These are phyloP conservation scores for Antheraea assamensis DNA, from an alignment of 2,888 invertebrate species.

Conservation along the genomic window DNA sequence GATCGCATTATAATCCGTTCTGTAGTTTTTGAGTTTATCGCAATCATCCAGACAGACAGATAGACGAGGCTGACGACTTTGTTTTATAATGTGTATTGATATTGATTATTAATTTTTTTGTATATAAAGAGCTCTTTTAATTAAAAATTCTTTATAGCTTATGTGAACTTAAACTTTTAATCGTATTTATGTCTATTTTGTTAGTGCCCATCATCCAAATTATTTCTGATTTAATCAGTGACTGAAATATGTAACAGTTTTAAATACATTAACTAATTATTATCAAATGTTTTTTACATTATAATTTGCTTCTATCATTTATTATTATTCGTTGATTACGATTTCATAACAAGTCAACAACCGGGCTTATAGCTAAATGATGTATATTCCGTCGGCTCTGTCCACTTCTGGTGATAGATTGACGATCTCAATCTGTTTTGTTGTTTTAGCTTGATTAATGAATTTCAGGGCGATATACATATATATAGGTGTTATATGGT, in stretches of 20 bases:
- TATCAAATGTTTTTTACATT: not conserved
- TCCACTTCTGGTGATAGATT: slow-evolving; percentile 20
- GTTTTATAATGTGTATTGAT: too few species aligned
- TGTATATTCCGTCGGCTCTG: slow-evolving; percentile 17
- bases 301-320: not conserved
- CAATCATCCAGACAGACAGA: too few species aligned
- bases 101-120: too few species aligned
- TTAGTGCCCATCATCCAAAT: not conserved
- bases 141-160: too few species aligned
- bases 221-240: not conserved
- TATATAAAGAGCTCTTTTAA: too few species aligned
- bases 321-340: slow-evolving; percentile 9
- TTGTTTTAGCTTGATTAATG: slow-evolving; percentile 23
- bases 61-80: too few species aligned
- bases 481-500: not conserved
- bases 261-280: not conserved
- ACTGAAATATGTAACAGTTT: not conserved
- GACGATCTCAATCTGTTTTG: slow-evolving; percentile 21
- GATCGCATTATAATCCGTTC: too few species aligned
- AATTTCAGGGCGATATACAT: slow-evolving; percentile 14
- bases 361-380: slow-evolving; percentile 19
- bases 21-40: too few species aligned
- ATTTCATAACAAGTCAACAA: slow-evolving; percentile 21
- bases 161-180: too few species aligned
- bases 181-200: too few species aligned